Conservation (phyloP, 2,797 vertebrate genomes). For the Heterohyrax brucei region DNA sequence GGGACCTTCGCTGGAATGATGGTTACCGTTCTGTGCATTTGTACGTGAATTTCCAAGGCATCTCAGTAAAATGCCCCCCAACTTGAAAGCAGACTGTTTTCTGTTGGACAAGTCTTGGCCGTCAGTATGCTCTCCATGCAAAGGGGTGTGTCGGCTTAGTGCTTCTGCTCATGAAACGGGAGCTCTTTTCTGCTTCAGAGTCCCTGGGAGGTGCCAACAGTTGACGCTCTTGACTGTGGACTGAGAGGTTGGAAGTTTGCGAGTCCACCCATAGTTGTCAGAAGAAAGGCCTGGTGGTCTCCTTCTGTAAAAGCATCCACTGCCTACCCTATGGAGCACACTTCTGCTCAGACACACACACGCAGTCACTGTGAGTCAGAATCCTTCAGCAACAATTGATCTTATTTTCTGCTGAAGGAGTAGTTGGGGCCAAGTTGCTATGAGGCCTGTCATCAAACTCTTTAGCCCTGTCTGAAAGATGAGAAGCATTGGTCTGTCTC, state of each 20-base stretch:
- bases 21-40: background rate
- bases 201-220: too few species aligned
- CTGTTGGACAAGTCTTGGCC: background rate
- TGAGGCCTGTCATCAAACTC: background rate
- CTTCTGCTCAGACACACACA: too few species aligned
- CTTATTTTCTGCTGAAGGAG: background rate
- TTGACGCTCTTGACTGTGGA: too few species aligned
- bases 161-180: background rate
- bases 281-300: too few species aligned
- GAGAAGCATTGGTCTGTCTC: slow-evolving; percentile 5
- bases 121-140: background rate
- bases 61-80: background rate
- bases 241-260: too few species aligned
- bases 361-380: too few species aligned
- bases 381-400: too few species aligned
- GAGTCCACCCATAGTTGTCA: too few species aligned
- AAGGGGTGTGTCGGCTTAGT: background rate
- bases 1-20: background rate
- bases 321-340: too few species aligned
- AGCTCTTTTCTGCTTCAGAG: background rate
- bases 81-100: background rate
- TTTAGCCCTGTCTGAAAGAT: background rate
- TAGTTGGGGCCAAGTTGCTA: background rate
- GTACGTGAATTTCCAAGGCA: background rate
- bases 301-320: too few species aligned